Base-by-base conservation (phyloP, 1,140 invertebrate species). In the Temnothorax curvispinosus region DNA sequence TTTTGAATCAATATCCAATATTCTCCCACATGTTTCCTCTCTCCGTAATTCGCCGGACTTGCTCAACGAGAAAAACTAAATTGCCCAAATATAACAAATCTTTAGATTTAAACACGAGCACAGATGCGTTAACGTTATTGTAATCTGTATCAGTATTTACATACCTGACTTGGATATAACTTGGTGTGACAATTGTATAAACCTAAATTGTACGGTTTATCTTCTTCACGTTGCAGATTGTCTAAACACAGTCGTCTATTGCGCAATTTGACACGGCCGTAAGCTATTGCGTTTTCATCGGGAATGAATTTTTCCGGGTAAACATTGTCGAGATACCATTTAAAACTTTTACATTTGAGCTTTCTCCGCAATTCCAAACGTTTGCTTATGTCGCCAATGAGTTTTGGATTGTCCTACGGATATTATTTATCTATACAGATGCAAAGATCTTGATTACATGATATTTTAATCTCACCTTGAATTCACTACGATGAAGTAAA, bases 281-380 rank as follows among this genome's bases (percentile, higher is more conserved):
- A 98, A 11, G 96, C 97, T 62, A 96, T 93, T 2, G 98, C 97
- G 93, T 99, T 97, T 93, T 98, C 96, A 88, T 98, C 98, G 13
- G 97, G 97, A 69, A 99, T 97, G 95, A 98, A 99, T 95, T 99
- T 99, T 93, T 98, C 97, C 6, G 97, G 97, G 94, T 98, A 98
- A 32, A 98, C 94, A 94, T 98, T 97, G 62, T 98, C 96, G 84
- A 98, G 95, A 92, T 97, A 98, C 98, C 98, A 98, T 91, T 97
- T 97, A 93, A 98, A 98, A 91, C 95, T 96, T 93, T 98, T 97
- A 93, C 98, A 98, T 64, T 97, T 96, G 21, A 98, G 94, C 91
- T 96, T 97, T 92, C 97, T 96, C 1, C 97, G 96, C 9, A 99
- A 95, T 88, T 97, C 94, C 62, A 96, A 47, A 74, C 80, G 80